phyloP scores from a whole-genome alignment of 2,797 vertebrate species.

The Takifugu rubripes region DNA sequence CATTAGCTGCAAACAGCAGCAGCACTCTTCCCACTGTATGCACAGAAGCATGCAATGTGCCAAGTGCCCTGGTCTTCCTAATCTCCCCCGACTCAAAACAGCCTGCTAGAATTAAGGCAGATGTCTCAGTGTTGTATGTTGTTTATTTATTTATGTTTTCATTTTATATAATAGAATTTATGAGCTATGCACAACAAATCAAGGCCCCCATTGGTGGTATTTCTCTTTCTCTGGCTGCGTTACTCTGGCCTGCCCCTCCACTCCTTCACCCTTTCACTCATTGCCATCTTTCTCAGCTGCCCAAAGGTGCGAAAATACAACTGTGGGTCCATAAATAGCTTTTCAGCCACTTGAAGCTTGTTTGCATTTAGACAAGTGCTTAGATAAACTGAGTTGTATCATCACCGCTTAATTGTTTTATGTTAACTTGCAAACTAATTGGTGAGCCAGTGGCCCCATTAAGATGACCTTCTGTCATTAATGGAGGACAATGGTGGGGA shows the following conservation, averaged over 20 bases:
- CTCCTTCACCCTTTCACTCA: neutral
- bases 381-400: slow-evolving; percentile 25
- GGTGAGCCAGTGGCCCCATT: slow-evolving; percentile 49
- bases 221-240: neutral
- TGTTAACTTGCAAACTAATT: slow-evolving; percentile 54
- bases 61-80: slow-evolving; percentile 20
- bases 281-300: neutral
- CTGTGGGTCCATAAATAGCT: neutral
- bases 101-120: slow-evolving; percentile 28
- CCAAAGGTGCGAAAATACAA: neutral
- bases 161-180: neutral
- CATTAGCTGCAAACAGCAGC: slow-evolving; percentile 27
- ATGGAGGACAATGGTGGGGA: slow-evolving; percentile 43
- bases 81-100: slow-evolving; percentile 23
- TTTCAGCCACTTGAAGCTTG: neutral
- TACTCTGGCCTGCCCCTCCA: neutral
- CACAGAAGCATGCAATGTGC: slow-evolving; percentile 2
- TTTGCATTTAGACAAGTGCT: slow-evolving; percentile 10
- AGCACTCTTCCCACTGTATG: neutral
- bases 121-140: slow-evolving; percentile 28
- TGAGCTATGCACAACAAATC: neutral
- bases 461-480: slow-evolving; percentile 60
- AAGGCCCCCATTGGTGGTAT: no score
- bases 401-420: slow-evolving; percentile 60
- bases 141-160: slow-evolving; percentile 8